Percentiles rank a stretch among this genome's conserved stretches.
Conservation (phyloP, 2,113 vertebrate genomes). For the Capricornis sumatraensis region DNA sequence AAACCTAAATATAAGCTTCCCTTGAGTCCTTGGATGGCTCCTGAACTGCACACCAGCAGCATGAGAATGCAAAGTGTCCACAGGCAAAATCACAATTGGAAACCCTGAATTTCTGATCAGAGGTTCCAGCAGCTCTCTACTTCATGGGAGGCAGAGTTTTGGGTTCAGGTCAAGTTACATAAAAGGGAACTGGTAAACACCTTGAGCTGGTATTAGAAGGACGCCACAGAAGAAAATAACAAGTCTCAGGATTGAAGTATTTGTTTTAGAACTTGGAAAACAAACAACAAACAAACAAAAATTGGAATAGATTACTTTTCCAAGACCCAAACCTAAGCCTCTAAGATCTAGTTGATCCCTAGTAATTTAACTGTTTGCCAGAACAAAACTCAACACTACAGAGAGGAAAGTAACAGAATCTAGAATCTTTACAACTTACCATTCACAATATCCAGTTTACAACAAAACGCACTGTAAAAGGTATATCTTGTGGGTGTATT, state of each 20-base stretch:
- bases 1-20: neutral
- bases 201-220: neutral
- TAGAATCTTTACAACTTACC: neutral
- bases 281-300: neutral
- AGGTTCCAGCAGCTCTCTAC: neutral
- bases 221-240: neutral
- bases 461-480: neutral
- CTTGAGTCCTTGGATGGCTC: neutral
- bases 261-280: neutral
- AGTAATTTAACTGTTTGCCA: neutral
- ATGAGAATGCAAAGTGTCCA: neutral
- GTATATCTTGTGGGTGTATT: neutral
- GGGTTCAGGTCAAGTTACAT: neutral
- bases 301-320: neutral
- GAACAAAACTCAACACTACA: neutral
- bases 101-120: neutral
- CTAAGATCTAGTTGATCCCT: neutral
- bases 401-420: neutral
- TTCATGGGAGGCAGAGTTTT: neutral
- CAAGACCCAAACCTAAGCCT: neutral
- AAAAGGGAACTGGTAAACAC: neutral
- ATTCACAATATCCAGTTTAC: neutral
- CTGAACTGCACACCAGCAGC: neutral
- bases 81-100: neutral
- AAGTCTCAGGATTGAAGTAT: neutral